These are phyloP conservation scores for Indicator indicator DNA, from an alignment of 2,113 vertebrate species.

Conservation along the genomic window DNA sequence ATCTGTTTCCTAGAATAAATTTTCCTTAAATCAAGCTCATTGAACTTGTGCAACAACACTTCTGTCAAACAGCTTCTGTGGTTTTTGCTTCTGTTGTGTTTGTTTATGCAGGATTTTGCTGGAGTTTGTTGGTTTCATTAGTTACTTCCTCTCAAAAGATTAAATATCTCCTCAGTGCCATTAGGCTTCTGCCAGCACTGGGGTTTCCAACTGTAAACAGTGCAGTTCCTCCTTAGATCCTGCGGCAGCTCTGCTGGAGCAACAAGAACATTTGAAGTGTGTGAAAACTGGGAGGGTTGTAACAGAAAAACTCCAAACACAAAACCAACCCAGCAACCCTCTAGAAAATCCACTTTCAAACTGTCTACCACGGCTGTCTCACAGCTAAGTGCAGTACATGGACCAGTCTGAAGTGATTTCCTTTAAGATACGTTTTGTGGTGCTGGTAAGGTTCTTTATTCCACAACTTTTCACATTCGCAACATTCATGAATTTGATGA, in stretches of 20 bases:
- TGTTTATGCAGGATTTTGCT: conserved; percentile 44
- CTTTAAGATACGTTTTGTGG: neutral
- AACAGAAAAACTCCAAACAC: neutral
- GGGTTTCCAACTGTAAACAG: conserved; percentile 1
- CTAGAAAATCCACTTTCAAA: neutral
- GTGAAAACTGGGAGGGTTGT: neutral
- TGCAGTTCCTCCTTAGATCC: neutral
- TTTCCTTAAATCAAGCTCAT: neutral
- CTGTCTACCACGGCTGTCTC: neutral
- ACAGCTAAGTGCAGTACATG: neutral
- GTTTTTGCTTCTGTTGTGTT: conserved; percentile 49
- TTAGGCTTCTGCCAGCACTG: conserved; percentile 12
- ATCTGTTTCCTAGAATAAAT: neutral
- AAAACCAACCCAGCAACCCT: neutral
- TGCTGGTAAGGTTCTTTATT: neutral
- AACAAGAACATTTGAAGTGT: neutral
- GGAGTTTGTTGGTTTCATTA: conserved; percentile 41
- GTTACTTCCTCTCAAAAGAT: conserved; percentile 56
- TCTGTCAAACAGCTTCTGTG: conserved; percentile 31
- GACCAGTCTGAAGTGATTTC: conserved; percentile 1
- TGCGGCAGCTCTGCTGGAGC: neutral
- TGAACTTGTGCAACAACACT: conserved; percentile 10
- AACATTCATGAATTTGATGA: neutral
- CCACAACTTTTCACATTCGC: neutral
- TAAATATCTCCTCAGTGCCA: neutral